phyloP scores from a whole-genome alignment of 2,113 vertebrate genomes.

The Scartelaos histophorus region DNA sequence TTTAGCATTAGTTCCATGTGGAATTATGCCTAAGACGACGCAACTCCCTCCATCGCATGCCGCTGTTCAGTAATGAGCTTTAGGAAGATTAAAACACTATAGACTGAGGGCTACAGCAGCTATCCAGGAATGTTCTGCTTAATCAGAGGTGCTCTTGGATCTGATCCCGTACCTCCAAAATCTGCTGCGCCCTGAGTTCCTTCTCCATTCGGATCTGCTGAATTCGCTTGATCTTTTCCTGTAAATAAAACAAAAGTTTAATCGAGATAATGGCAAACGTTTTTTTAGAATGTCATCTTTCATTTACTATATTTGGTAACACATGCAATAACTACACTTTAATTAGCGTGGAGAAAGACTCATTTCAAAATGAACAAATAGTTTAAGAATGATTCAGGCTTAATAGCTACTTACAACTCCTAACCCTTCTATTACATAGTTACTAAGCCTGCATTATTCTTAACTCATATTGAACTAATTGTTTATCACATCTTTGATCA shows the following conservation, averaged over 20 bases:
- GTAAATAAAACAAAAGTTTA: slow-evolving; percentile 45
- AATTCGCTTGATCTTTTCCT: slow-evolving; percentile 99
- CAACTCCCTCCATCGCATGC: slow-evolving; percentile 66
- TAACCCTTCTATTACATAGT: no score
- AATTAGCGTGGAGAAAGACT: no score
- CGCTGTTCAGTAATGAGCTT: slow-evolving; percentile 76
- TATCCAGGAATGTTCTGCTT: slow-evolving; percentile 73
- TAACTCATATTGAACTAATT: no score
- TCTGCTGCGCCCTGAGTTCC: slow-evolving; percentile 96
- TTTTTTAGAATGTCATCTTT: slow-evolving; percentile 44
- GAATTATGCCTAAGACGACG: slow-evolving; percentile 73
- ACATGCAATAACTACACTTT: no score
- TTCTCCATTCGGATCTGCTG: slow-evolving; percentile 99
- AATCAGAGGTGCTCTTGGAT: slow-evolving; percentile 68
- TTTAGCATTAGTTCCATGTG: slow-evolving; percentile 79
- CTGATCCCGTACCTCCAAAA: slow-evolving; percentile 90
- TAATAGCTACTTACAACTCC: no score
- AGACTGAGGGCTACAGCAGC: slow-evolving; percentile 63
- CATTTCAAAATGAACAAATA: no score
- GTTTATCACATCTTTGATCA: no score
- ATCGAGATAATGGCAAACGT: slow-evolving; percentile 52
- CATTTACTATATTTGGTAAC: slow-evolving; percentile 19
- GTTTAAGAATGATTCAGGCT: no score
- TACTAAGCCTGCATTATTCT: no score
- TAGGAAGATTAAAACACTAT: slow-evolving; percentile 78